phyloP scores from a whole-genome alignment of 1,140 invertebrate species.

The Drosophila nasuta region DNA sequence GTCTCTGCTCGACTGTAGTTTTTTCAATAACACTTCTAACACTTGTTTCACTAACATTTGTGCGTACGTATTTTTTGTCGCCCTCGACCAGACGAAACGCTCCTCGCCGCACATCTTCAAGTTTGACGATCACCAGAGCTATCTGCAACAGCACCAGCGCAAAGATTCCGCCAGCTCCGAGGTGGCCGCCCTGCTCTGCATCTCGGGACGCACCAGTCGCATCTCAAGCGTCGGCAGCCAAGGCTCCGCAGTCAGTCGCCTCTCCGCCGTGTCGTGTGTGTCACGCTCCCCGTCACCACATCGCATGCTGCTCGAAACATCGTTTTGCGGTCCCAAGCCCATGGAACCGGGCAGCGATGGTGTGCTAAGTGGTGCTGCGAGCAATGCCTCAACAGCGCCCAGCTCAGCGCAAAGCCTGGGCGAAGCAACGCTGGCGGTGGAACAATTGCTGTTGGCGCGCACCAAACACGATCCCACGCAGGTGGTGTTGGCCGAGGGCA shows the following conservation, averaged over 20 bases:
- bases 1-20: too few relatives aligned
- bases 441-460: slow-evolving; percentile 88
- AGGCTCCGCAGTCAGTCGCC: slow-evolving; percentile 88
- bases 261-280: slow-evolving; percentile 89
- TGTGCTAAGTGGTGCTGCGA: slow-evolving; percentile 20
- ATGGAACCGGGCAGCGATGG: slow-evolving; percentile 85
- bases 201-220: slow-evolving; percentile 92
- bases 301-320: slow-evolving; percentile 94
- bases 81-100: slow-evolving; percentile 70
- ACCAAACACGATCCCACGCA: slow-evolving; percentile 86
- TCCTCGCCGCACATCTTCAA: slow-evolving; percentile 85
- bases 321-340: slow-evolving; percentile 93
- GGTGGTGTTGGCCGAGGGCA: slow-evolving; percentile 86
- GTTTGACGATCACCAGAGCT: slow-evolving; percentile 86
- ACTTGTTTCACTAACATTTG: too few relatives aligned
- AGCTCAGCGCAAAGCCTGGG: slow-evolving; percentile 84
- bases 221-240: slow-evolving; percentile 91
- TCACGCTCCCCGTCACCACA: slow-evolving; percentile 94
- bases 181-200: slow-evolving; percentile 89
- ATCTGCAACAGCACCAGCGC: slow-evolving; percentile 87
- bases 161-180: slow-evolving; percentile 91
- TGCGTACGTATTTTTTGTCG: too few relatives aligned
- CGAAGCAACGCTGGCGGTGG: slow-evolving; percentile 87
- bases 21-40: too few relatives aligned
- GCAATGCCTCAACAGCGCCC: slow-evolving; percentile 61